These are phyloP conservation scores for Adela reaumurella DNA, from an alignment of 2,888 invertebrate genomes.

Conservation along the genomic window DNA sequence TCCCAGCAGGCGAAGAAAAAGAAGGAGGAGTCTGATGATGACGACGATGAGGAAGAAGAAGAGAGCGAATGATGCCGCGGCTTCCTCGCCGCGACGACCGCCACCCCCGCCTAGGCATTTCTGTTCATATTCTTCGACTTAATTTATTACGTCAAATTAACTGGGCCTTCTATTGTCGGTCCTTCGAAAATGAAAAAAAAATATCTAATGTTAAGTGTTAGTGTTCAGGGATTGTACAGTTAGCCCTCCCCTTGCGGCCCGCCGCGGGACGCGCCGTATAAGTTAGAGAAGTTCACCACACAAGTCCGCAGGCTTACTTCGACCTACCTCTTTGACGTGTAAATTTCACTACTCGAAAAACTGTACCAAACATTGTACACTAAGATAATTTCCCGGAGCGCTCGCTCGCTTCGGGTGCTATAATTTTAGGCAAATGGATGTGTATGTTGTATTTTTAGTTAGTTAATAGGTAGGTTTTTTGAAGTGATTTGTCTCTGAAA, in stretches of 20 bases:
- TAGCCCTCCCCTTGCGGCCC: slow-evolving; percentile 39
- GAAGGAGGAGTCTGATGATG: slow-evolving; percentile 63
- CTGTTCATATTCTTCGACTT: slow-evolving; percentile 56
- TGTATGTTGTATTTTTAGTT: slow-evolving; percentile 58
- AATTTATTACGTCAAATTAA: slow-evolving; percentile 53
- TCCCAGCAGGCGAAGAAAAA: slow-evolving; percentile 51
- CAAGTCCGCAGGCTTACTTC: slow-evolving; percentile 33
- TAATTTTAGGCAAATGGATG: slow-evolving; percentile 43
- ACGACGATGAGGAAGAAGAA: slow-evolving; percentile 62
- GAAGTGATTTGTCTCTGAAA: slow-evolving; percentile 56
- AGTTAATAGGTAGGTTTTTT: slow-evolving; percentile 54
- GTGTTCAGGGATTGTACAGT: slow-evolving; percentile 57
- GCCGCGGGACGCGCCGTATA: slow-evolving; percentile 20
- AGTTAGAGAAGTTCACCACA: slow-evolving; percentile 42
- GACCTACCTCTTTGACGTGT: slow-evolving; percentile 54
- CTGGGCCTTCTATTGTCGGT: slow-evolving; percentile 52
- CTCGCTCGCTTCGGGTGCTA: slow-evolving; percentile 23
- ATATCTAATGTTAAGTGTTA: slow-evolving; percentile 52
- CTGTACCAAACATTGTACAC: slow-evolving; percentile 47
- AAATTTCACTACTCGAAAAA: slow-evolving; percentile 48
- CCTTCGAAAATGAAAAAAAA: slow-evolving; percentile 35
- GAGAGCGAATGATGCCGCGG: slow-evolving; percentile 62
- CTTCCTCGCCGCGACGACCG: slow-evolving; percentile 20
- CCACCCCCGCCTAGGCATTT: slow-evolving; percentile 23
- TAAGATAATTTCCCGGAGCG: slow-evolving; percentile 27